Base-by-base conservation (phyloP, 2,113 vertebrate species). In the Perca flavescens region DNA sequence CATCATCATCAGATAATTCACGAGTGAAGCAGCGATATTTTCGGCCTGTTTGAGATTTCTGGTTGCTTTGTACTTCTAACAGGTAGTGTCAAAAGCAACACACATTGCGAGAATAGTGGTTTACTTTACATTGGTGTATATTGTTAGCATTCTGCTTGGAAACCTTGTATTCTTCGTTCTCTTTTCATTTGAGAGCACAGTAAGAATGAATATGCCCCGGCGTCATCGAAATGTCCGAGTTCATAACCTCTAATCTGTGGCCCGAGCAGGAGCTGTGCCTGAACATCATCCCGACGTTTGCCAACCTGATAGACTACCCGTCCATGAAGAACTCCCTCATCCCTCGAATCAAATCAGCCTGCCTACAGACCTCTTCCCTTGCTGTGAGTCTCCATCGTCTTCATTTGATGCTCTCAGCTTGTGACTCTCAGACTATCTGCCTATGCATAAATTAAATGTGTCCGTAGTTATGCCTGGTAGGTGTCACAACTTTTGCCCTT, bases 271-370 rank as follows among this genome's bases (percentile, higher is more conserved):
- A 99, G 86, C 96, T 99, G 86, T 99, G 98, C 87, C 93, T 99
- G 86, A 99, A 99, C 92, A 99, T 99, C 95, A 99, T 99, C 91
- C 98, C 98, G 21, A 98, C 97, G 0, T 99, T 99, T 93, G 97
- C 98, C 92, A 99, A 99, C 95, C 96, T 99, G 91, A 99, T 99
- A 83, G 98, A 99, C 83, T 99, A 99, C 80, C 97, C 98, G 10
- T 99, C 98, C 81, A 99, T 99, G 97, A 99, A 99, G 96, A 99
- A 99, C 89, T 94, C 98, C 58, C 96, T 99, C 88, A 99, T 99
- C 93, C 98, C 98, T 89, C 97, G 97, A 85, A 97, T 99, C 94
- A 99, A 97, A 94, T 96, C 96, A 46, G 97, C 97, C 53, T 99
- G 98, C 94, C 95, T 99, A 28, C 97, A 99, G 93, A 99, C 98